Evolutionary conservation across 2,888 invertebrate species (phyloP).

Genomic region (Acanthacorydalis orientalis): DNA sequence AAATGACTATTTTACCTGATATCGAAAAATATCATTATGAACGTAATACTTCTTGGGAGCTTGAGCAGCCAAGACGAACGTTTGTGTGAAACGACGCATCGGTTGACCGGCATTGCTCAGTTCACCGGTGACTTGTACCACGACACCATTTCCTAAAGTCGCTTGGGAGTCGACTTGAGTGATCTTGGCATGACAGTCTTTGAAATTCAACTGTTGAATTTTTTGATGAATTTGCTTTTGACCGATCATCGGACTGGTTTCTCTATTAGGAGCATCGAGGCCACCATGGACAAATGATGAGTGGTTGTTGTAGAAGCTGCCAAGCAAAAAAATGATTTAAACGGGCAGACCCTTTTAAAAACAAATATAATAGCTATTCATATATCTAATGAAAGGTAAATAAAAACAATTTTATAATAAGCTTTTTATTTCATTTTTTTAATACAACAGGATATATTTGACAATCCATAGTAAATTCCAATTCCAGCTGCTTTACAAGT

Average conservation of each 20-base stretch:
- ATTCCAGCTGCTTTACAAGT: too few relatives aligned
- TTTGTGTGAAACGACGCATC: slow-evolving; percentile 96
- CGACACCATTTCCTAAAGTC: slow-evolving; percentile 85
- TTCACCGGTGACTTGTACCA: slow-evolving; percentile 95
- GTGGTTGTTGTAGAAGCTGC: slow-evolving; percentile 87
- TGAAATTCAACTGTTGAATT: slow-evolving; percentile 87
- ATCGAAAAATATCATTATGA: slow-evolving; percentile 97
- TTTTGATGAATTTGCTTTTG: slow-evolving; percentile 92
- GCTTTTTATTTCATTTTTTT: too few relatives aligned
- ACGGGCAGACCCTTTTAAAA: too few relatives aligned
- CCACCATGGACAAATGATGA: slow-evolving; percentile 95
- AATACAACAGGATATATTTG: too few relatives aligned
- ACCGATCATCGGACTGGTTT: slow-evolving; percentile 69
- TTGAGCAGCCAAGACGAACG: slow-evolving; percentile 90
- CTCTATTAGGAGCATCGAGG: slow-evolving; percentile 65
- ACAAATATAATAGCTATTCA: too few relatives aligned
- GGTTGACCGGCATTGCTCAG: slow-evolving; percentile 91
- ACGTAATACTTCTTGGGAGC: slow-evolving; percentile 97
- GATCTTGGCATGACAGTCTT: slow-evolving; percentile 95
- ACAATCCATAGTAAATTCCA: too few relatives aligned
- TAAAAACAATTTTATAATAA: too few relatives aligned
- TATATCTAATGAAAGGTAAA: too few relatives aligned
- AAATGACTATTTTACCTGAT: slow-evolving; percentile 45
- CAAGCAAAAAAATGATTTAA: slow-evolving; percentile 11
- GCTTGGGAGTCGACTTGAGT: slow-evolving; percentile 92